Evolutionary conservation across 2,797 vertebrate genomes (phyloP), one percentile per base, ranked within the genome.

Genomic region (Fistularia commersonii): DNA sequence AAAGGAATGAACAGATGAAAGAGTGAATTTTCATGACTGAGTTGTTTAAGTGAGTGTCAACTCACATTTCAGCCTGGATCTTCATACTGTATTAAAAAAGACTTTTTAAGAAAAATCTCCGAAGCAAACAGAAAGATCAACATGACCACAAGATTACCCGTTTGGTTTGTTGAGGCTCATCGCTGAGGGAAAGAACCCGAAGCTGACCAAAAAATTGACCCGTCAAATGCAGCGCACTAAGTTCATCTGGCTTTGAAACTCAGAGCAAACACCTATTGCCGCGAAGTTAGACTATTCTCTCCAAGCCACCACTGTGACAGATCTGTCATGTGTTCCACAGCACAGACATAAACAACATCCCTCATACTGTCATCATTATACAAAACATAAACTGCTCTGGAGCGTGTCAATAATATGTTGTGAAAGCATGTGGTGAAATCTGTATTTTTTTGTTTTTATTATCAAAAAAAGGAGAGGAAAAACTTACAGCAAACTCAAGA

Each of bases 191-290:
- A 15, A n/a, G 47, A 13, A 73, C 61, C 39, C 64, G 38, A 57
- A 75, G 56, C 47, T 57, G 74, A 77, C 71, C 69, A 47, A 54
- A 35, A 77, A 78, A 72, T 62, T 57, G 49, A 40, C 32, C 64
- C 43, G 66, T 64, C 66, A 64, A 68, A 76, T 58, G 72, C 8
- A 54, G 50, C 42, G 8, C 63, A 57, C 45, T 69, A 71, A 69
- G 82, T 69, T 47, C 72, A 74, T 70, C 66, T 10, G 5, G 3
- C 12, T 9, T 3, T 3, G 38, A 5, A n/a, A n/a, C n/a, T n/a
- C n/a, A n/a, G n/a, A n/a, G n/a, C n/a, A n/a, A n/a, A n/a, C n/a
- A n/a, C n/a, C n/a, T n/a, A n/a, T n/a, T n/a, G n/a, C n/a, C n/a
- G n/a, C n/a, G n/a, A n/a, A n/a, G n/a, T n/a, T n/a, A n/a, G n/a